phyloP scores from a whole-genome alignment of 2,113 vertebrate genomes.

The Pipa parva region DNA sequence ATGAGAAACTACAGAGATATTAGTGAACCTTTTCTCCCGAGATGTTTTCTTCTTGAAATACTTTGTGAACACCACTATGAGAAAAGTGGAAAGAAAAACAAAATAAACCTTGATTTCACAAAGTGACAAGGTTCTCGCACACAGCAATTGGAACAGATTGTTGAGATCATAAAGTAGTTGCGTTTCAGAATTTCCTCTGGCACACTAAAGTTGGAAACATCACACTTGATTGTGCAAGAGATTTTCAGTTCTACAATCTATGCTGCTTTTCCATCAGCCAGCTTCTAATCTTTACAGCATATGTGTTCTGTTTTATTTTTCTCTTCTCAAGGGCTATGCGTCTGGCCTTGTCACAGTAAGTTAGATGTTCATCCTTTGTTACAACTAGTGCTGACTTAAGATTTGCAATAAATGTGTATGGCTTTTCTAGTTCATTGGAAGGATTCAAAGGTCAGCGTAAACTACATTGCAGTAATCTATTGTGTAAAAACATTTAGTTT shows the following conservation, averaged over 20 bases:
- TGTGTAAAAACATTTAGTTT: slow-evolving; percentile 5
- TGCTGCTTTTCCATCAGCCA: slow-evolving; percentile 27
- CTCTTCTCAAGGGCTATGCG: slow-evolving; percentile 10
- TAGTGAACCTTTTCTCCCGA: background rate
- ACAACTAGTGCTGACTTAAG: background rate
- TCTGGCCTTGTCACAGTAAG: slow-evolving; percentile 32
- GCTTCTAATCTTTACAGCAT: slow-evolving; percentile 3
- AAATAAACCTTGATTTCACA: background rate
- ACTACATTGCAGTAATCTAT: background rate
- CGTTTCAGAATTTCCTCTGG: slow-evolving; percentile 28
- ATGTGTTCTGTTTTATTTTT: background rate
- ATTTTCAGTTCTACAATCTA: slow-evolving; percentile 25
- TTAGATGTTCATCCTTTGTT: slow-evolving; percentile 20
- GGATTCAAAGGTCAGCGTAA: background rate
- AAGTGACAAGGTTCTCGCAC: slow-evolving; percentile 20
- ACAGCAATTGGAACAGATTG: slow-evolving; percentile 15
- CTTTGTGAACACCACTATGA: background rate
- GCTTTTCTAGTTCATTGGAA: slow-evolving; percentile 40
- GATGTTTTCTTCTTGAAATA: background rate
- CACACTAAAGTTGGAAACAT: slow-evolving; percentile 22
- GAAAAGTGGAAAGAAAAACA: background rate
- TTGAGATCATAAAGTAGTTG: slow-evolving; percentile 14
- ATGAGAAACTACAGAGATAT: too few species aligned
- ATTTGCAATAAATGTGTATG: background rate
- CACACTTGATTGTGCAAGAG: slow-evolving; percentile 29